Evolutionary conservation across 2,113 vertebrate species (phyloP).

Genomic region (rat (Rattus norvegicus)): GRCr8 NC_086019.1:90626001-90626500

Average conservation of each 20-base stretch:
- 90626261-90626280: background rate
- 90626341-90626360: slow-evolving; percentile 34
- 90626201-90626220: background rate
- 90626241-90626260: slow-evolving; percentile 34
- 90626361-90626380: background rate
- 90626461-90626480: slow-evolving; percentile 99
- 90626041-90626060: slow-evolving; percentile 40
- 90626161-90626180: slow-evolving; percentile 18
- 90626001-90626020: slow-evolving; percentile 56
- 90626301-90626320: background rate
- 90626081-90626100: background rate
- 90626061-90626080: slow-evolving; percentile 8
- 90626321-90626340: slow-evolving; percentile 35
- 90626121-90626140: background rate
- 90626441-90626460: slow-evolving; percentile 98
- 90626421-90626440: slow-evolving; percentile 89
- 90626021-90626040: slow-evolving; percentile 28
- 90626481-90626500: slow-evolving; percentile 97
- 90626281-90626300: slow-evolving; percentile 36
- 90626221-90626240: slow-evolving; percentile 5
- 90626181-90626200: slow-evolving; percentile 48
- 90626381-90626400: background rate
- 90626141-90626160: background rate
- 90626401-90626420: slow-evolving; percentile 45
- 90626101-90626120: background rate